Percentiles rank a stretch among this genome's conserved stretches.
phyloP scores from a whole-genome alignment of 2,113 vertebrate genomes.

The Gallinago undulata region DNA sequence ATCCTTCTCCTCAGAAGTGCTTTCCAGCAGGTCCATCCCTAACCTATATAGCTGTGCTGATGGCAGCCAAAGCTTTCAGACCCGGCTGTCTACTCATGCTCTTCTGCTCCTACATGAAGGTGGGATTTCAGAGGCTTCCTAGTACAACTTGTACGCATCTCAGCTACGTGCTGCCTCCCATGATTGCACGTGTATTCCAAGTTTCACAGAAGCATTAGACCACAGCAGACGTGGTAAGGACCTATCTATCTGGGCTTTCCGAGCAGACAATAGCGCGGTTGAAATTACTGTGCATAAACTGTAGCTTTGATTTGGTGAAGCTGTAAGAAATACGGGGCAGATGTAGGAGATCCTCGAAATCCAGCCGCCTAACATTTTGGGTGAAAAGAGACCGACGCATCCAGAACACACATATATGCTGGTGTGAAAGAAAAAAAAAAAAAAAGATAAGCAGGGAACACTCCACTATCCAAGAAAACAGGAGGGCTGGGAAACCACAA shows the following conservation, averaged over 20 bases:
- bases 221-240: background rate
- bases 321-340: background rate
- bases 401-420: background rate
- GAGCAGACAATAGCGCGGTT: background rate
- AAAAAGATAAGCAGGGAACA: background rate
- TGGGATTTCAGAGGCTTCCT: background rate
- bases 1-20: too few species aligned
- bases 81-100: fast-evolving
- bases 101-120: background rate
- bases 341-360: background rate
- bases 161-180: fast-evolving
- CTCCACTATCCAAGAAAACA: background rate
- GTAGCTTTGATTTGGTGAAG: background rate
- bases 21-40: too few species aligned
- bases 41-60: too few species aligned
- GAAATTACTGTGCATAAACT: background rate
- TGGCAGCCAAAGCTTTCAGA: background rate
- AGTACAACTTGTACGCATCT: background rate
- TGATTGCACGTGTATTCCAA: background rate
- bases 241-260: fast-evolving
- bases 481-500: background rate
- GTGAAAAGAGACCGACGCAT: background rate
- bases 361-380: background rate
- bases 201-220: background rate
- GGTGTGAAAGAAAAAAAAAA: background rate